Evolutionary conservation across 1,140 invertebrate genomes (phyloP).

Genomic region (Aphelenchoides besseyi): DNA sequence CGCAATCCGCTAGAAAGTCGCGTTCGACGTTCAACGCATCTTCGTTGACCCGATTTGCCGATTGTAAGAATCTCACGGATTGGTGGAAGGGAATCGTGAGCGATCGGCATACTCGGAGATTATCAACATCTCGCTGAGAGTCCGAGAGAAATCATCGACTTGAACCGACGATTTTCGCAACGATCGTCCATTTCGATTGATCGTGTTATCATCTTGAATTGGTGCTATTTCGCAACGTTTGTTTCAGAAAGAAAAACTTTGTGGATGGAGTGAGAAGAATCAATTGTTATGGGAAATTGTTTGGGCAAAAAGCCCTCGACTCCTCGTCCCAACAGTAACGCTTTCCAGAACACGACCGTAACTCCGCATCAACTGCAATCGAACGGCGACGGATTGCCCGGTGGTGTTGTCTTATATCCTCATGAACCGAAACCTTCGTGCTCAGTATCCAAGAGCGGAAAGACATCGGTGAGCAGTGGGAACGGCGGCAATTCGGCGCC

Average conservation of each 20-base stretch:
- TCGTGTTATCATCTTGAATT: neutral
- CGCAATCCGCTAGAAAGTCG: no score
- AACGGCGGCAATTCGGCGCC: neutral
- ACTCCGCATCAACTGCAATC: conserved; percentile 17
- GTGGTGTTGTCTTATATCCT: conserved; percentile 23
- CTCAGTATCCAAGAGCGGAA: conserved; percentile 14
- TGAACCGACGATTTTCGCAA: no score
- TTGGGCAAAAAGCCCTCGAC: conserved; percentile 35
- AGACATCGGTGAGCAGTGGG: conserved; percentile 15
- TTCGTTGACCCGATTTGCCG: no score
- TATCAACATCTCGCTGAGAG: no score
- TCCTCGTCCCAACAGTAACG: conserved; percentile 7
- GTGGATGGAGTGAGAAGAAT: neutral
- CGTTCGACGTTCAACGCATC: no score
- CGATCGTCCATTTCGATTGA: neutral
- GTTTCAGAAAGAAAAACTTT: conserved; percentile 4
- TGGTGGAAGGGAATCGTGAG: no score
- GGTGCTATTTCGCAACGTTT: no score
- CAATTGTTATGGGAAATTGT: conserved; percentile 30
- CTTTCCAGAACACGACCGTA: neutral
- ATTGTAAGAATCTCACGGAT: no score
- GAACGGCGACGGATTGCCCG: conserved; percentile 14
- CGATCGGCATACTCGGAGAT: no score
- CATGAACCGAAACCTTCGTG: conserved; percentile 31
- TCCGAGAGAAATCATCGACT: no score